Conservation (phyloP, 2,113 vertebrate genomes). For the Petroica traversi region DNA sequence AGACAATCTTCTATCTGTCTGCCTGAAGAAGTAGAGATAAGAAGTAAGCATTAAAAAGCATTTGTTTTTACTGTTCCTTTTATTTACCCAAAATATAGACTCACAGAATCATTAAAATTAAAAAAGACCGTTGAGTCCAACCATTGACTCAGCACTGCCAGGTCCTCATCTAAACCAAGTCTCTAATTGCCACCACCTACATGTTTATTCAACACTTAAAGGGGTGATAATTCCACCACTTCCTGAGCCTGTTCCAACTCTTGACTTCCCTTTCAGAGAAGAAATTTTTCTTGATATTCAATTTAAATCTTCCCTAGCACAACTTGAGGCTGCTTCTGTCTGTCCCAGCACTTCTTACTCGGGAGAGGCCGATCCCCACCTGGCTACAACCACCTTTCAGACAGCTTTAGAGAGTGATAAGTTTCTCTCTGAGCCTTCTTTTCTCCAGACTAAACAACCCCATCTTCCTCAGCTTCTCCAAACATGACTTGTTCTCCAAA, state of each 20-base stretch:
- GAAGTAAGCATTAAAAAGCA: neutral
- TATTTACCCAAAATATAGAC: neutral
- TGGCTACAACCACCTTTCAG: neutral
- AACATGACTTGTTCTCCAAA: neutral
- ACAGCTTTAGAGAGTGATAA: neutral
- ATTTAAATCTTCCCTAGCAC: neutral
- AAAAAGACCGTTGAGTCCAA: neutral
- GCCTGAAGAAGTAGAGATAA: neutral
- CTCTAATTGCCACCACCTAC: neutral
- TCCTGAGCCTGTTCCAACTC: neutral
- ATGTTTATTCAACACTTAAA: neutral
- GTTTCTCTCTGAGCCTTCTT: neutral
- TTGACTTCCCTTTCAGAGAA: neutral
- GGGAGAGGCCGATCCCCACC: neutral
- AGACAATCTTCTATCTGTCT: neutral
- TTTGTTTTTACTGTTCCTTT: neutral
- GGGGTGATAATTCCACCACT: neutral
- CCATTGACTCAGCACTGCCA: neutral
- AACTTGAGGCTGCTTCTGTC: neutral
- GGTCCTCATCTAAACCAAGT: neutral
- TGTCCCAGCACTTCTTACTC: neutral
- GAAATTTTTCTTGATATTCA: neutral
- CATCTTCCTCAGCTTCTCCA: neutral
- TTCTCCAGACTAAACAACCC: neutral
- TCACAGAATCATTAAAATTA: neutral